Percentiles rank a stretch among this genome's conserved stretches.
Evolutionary conservation across 2,113 vertebrate species (phyloP).

Genomic region (Macquaria australasica): DNA sequence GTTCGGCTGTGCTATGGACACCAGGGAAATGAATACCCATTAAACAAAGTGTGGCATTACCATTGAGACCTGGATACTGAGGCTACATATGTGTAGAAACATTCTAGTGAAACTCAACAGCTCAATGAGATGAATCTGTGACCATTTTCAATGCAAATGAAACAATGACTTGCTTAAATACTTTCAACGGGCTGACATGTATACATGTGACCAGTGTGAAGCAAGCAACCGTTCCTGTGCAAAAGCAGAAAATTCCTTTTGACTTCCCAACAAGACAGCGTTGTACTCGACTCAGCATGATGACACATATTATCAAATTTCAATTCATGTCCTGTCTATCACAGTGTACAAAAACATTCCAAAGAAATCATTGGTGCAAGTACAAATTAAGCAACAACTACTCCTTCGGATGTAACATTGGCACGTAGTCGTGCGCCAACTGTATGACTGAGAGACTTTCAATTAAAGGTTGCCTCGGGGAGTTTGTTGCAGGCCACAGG

Average conservation of each 20-base stretch:
- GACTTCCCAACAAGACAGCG: not conserved
- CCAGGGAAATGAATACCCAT: slow-evolving; percentile 19
- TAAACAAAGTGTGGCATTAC: slow-evolving; percentile 27
- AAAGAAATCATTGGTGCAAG: slow-evolving; percentile 38
- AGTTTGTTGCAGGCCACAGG: slow-evolving; percentile 63
- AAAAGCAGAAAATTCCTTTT: slow-evolving; percentile 51
- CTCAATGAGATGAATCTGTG: slow-evolving; percentile 51
- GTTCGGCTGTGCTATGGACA: slow-evolving; percentile 35
- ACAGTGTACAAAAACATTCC: slow-evolving; percentile 40
- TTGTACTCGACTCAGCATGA: slow-evolving; percentile 21
- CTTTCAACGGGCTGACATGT: slow-evolving; percentile 8
- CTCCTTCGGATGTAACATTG: slow-evolving; percentile 50
- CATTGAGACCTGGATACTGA: slow-evolving; percentile 27
- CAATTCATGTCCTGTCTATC: slow-evolving; percentile 13
- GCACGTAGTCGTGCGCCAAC: slow-evolving; percentile 21
- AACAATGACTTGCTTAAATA: slow-evolving; percentile 27
- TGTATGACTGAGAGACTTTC: slow-evolving; percentile 30
- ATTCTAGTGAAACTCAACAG: slow-evolving; percentile 47
- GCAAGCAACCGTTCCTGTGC: slow-evolving; percentile 29
- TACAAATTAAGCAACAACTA: slow-evolving; percentile 35
- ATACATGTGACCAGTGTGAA: slow-evolving; percentile 4
- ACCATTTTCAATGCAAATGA: slow-evolving; percentile 25
- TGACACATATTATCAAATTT: slow-evolving; percentile 12
- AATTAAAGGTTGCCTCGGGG: slow-evolving; percentile 52
- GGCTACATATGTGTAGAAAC: slow-evolving; percentile 33